Conservation (phyloP, 2,888 invertebrate species). For the Tricholauxania praeusta region DNA sequence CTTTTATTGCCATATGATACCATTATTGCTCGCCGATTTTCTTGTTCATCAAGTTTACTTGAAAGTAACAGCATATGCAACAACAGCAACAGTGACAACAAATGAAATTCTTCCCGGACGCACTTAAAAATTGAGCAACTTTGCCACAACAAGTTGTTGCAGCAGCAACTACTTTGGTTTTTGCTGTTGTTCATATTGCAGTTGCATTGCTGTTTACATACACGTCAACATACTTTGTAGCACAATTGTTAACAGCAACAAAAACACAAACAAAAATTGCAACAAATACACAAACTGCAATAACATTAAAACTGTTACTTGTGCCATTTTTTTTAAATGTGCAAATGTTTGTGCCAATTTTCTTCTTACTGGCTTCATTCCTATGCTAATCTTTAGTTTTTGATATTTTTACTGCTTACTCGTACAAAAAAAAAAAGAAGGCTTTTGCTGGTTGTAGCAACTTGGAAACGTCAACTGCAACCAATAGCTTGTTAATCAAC, state of each 20-base stretch:
- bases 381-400: conserved; percentile 1
- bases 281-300: conserved; percentile 4
- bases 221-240: too few relatives aligned
- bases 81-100: conserved; percentile 5
- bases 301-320: conserved; percentile 53
- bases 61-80: background rate
- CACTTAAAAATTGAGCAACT: conserved; percentile 2
- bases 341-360: conserved; percentile 57
- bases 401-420: too few relatives aligned
- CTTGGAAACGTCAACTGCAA: too few relatives aligned
- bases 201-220: background rate
- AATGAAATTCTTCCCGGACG: conserved; percentile 3
- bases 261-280: background rate
- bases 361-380: conserved; percentile 8
- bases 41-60: background rate
- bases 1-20: too few relatives aligned
- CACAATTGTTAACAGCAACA: background rate
- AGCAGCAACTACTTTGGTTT: background rate
- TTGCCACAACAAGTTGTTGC: background rate
- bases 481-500: conserved; percentile 2
- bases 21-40: too few relatives aligned
- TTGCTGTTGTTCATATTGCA: background rate
- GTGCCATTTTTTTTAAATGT: conserved; percentile 54
- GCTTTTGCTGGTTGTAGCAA: too few relatives aligned
- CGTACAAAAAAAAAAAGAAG: too few relatives aligned